Percentiles rank a stretch among this genome's conserved stretches.
Evolutionary conservation across 2,888 invertebrate species (phyloP).

Genomic region (Agonopterix arenella): DNA sequence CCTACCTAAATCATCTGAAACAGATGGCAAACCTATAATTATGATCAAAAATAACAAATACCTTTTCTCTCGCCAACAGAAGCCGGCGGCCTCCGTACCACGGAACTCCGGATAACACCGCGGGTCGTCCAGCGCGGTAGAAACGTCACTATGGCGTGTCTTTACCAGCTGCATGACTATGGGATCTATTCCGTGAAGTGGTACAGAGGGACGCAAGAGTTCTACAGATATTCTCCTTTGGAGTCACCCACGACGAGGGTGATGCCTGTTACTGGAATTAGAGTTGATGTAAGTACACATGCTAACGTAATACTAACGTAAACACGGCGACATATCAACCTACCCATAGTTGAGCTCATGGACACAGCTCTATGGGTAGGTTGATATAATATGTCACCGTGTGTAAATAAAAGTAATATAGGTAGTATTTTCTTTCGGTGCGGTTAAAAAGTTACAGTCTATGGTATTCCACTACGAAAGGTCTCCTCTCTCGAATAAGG

Average conservation of each 20-base stretch:
- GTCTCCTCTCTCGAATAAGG: too few species aligned
- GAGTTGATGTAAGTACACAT: slow-evolving; percentile 85
- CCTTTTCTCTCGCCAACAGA: slow-evolving; percentile 51
- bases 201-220: slow-evolving; percentile 89
- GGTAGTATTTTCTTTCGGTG: too few species aligned
- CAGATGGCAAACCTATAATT: too few species aligned
- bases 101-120: slow-evolving; percentile 83
- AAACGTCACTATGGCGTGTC: slow-evolving; percentile 83
- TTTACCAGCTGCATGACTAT: slow-evolving; percentile 85
- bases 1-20: not conserved
- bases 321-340: too few species aligned
- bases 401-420: too few species aligned
- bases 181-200: slow-evolving; percentile 91
- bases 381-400: too few species aligned
- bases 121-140: slow-evolving; percentile 82
- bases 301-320: too few species aligned
- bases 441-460: too few species aligned
- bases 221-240: slow-evolving; percentile 88
- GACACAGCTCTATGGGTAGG: too few species aligned
- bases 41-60: too few species aligned
- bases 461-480: too few species aligned
- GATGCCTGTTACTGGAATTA: slow-evolving; percentile 83
- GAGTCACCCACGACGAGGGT: slow-evolving; percentile 84
- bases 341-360: too few species aligned
- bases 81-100: slow-evolving; percentile 82